Evolutionary conservation across 2,797 vertebrate genomes (phyloP).

Genomic region (Sphenodon punctatus): DNA sequence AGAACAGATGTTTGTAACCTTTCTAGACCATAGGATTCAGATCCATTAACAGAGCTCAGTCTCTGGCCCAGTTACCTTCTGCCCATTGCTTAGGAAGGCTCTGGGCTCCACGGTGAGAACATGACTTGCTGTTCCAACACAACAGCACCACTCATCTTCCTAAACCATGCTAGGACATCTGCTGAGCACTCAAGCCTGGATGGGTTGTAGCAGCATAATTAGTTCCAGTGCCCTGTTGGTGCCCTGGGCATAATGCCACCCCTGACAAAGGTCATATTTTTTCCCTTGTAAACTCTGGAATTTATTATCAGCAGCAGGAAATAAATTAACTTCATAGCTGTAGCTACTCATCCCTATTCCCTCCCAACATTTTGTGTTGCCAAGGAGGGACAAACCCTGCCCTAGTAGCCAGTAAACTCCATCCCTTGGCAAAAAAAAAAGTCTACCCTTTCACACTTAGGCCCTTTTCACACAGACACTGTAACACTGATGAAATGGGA

Average conservation of each 20-base stretch:
- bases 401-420: no score
- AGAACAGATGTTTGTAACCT: no score
- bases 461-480: no score
- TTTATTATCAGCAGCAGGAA: not conserved
- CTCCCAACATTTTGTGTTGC: no score
- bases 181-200: constrained; percentile 4
- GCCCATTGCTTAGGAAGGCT: constrained; percentile 22
- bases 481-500: no score
- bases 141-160: constrained; percentile 44
- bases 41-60: no score
- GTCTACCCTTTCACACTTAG: no score
- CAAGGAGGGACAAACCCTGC: no score
- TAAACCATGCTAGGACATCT: not conserved
- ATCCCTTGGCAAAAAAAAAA: no score
- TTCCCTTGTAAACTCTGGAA: not conserved
- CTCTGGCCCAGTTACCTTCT: not conserved
- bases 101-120: not conserved
- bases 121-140: not conserved
- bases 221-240: constrained; percentile 50
- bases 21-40: no score
- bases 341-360: no score
- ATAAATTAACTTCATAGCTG: constrained; percentile 12
- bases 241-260: constrained; percentile 21
- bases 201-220: constrained; percentile 2
- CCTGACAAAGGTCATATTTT: not conserved